Evolutionary conservation across 2,797 vertebrate genomes (phyloP), one percentile per base, ranked within the genome.

Genomic region (Microchirus variegatus): DNA sequence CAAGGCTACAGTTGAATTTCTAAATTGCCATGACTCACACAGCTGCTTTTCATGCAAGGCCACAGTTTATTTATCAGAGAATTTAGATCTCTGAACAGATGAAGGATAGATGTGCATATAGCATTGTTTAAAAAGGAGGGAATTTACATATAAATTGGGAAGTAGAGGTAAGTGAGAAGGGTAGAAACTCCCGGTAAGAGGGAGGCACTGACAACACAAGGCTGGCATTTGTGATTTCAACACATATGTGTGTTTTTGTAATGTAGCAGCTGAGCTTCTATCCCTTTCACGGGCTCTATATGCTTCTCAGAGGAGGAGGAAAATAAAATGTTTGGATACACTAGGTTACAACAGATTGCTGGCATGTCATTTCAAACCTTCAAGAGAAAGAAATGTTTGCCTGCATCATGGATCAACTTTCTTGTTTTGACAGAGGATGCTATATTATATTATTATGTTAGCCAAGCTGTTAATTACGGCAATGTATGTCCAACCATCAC

Each of bases 121-220:
- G 63, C 67, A 87, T 88, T 91, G 89, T 91, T 91, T 93, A 90
- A 90, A 60, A 81, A 84, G 83, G 55, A 67, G 37, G n/a, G 63
- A 76, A 93, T 93, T 92, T 92, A 91, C 92, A 93, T 93, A 92
- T 92, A 93, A 91, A 93, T 93, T 93, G 92, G 87, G 85, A 90
- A 86, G 74, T 51, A 51, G 72, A 77, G 80, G 83, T 77, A 90
- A 89, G 80, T 74, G 75, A 87, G 82, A 82, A 70, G 69, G 62
- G 75, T 78, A 47, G 71, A 75, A 80, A 68, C 43, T 60, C 69
- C 73, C 67, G 75, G 60, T 59, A 62, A 67, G 42, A 59, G 59
- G 52, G 42, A 73, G 61, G 68, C 75, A 37, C 63, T 82, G 84
- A 87, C 82, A 87, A 75, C 72, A 73, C 65, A 52, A 74, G 69